These are phyloP conservation scores for Steatocranus sp. DNA, from an alignment of 2,797 vertebrate genomes.

Conservation along the genomic window DNA sequence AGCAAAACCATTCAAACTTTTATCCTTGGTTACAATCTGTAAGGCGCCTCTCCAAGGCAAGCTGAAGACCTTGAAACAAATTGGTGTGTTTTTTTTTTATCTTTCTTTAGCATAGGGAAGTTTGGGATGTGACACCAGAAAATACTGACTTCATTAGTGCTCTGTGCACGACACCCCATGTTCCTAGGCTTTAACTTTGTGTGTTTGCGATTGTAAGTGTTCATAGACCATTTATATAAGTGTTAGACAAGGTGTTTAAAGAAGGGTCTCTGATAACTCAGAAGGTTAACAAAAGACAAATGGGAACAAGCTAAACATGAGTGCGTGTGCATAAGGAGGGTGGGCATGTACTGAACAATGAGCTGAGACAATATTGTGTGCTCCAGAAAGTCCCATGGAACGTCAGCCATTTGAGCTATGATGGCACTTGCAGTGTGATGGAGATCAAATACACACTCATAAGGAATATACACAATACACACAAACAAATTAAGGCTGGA, in stretches of 20 bases:
- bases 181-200: not conserved
- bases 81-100: not conserved
- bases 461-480: not conserved
- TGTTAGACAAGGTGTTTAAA: not conserved
- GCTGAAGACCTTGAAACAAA: not conserved
- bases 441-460: not conserved
- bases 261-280: conserved; percentile 9
- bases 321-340: not conserved
- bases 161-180: not conserved
- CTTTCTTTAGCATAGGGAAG: conserved; percentile 7
- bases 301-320: not conserved
- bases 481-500: not conserved
- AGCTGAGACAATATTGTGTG: conserved; percentile 28
- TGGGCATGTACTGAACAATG: conserved; percentile 21
- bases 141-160: conserved; percentile 22
- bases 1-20: not conserved
- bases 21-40: not conserved
- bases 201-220: not conserved
- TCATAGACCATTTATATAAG: not conserved
- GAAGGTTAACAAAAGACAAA: conserved; percentile 11
- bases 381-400: conserved; percentile 19
- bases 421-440: not conserved
- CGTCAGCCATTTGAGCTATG: conserved; percentile 5
- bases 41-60: not conserved
- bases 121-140: conserved; percentile 19